Evolutionary conservation across 2,888 invertebrate genomes (phyloP).

Genomic region (Empis livida): DNA sequence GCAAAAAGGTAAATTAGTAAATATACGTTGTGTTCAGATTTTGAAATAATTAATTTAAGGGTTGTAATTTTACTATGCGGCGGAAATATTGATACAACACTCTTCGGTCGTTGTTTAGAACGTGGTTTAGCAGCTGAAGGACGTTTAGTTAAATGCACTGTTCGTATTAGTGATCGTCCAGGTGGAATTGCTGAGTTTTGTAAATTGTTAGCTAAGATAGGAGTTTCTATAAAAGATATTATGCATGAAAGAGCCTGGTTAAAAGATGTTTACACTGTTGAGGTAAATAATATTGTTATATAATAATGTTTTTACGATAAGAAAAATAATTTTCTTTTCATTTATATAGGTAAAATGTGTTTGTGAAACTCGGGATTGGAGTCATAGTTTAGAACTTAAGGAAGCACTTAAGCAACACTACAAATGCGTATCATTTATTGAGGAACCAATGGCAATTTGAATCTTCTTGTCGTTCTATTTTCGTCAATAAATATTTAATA

Average conservation of each 20-base stretch:
- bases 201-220: constrained; percentile 56
- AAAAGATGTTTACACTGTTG: constrained; percentile 73
- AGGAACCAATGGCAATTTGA: constrained; percentile 29
- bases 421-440: constrained; percentile 40
- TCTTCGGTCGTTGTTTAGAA: constrained; percentile 76
- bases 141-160: constrained; percentile 58
- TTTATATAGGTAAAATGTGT: constrained; percentile 67
- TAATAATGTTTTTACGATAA: constrained; percentile 26
- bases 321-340: constrained; percentile 1
- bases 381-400: constrained; percentile 55
- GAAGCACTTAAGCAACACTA: constrained; percentile 43
- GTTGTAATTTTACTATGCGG: constrained; percentile 75
- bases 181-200: constrained; percentile 77
- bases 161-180: constrained; percentile 72
- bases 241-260: constrained; percentile 95
- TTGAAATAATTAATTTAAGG: constrained; percentile 34
- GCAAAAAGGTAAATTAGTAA: constrained; percentile 54
- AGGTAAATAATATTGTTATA: no score
- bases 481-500: no score
- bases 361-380: constrained; percentile 74
- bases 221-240: constrained; percentile 88
- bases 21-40: not conserved
- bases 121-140: constrained; percentile 80
- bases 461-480: no score
- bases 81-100: constrained; percentile 87